Conservation (phyloP, 1,140 invertebrate species). For the Helicoverpa zea region DNA sequence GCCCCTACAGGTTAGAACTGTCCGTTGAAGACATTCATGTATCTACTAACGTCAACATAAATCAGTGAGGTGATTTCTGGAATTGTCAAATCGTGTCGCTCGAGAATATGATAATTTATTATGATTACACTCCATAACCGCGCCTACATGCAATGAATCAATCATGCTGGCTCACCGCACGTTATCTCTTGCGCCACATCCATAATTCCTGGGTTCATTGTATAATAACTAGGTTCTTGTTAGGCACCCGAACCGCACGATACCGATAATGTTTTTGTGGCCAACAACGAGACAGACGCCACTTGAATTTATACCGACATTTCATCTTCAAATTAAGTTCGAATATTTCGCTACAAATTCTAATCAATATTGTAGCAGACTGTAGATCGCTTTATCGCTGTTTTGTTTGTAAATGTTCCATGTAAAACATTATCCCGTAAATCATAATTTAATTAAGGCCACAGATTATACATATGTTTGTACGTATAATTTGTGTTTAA, state of each 20-base stretch:
- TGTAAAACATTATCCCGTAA: not conserved
- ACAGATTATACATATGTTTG: slow-evolving; percentile 1
- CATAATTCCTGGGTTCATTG: slow-evolving; percentile 30
- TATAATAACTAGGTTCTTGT: slow-evolving; percentile 42
- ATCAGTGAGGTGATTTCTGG: slow-evolving; percentile 26
- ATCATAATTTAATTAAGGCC: not conserved
- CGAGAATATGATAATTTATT: slow-evolving; percentile 40
- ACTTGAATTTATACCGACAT: not conserved
- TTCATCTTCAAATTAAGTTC: not conserved
- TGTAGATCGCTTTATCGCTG: not conserved
- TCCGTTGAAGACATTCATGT: too few relatives aligned
- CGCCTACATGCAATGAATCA: slow-evolving; percentile 41
- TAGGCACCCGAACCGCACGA: slow-evolving; percentile 4
- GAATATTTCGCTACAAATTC: not conserved
- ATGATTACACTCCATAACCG: slow-evolving; percentile 30
- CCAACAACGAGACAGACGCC: not conserved
- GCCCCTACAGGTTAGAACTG: too few relatives aligned
- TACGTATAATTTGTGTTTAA: slow-evolving; percentile 7
- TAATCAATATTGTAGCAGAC: not conserved
- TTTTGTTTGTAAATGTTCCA: not conserved
- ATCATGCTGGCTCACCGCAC: slow-evolving; percentile 25
- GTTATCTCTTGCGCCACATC: slow-evolving; percentile 27
- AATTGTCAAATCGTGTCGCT: slow-evolving; percentile 20
- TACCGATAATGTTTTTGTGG: slow-evolving; percentile 13
- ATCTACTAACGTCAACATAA: not conserved